Evolutionary conservation across 2,113 vertebrate species (phyloP).

Genomic region (Rhagologus leucostigma): DNA sequence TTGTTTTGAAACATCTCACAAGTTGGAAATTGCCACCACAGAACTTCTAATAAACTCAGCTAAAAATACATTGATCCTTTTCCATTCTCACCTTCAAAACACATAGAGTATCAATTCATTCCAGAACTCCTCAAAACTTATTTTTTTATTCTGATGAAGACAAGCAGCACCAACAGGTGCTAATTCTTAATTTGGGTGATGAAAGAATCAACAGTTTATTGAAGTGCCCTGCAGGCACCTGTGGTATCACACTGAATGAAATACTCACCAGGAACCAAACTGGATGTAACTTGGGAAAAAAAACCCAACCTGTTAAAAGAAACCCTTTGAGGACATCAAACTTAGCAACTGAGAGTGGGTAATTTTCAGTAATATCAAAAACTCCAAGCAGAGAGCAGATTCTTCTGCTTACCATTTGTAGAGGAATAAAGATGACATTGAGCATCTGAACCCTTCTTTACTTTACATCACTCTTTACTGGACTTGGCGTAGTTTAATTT

Average conservation of each 20-base stretch:
- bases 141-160: not conserved
- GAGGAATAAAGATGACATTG: not conserved
- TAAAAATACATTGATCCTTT: not conserved
- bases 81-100: not conserved
- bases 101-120: not conserved
- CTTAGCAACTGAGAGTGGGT: not conserved
- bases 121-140: not conserved
- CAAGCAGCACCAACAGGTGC: not conserved
- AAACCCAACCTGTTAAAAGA: not conserved
- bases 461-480: not conserved
- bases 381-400: not conserved
- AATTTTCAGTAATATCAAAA: not conserved
- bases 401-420: not conserved
- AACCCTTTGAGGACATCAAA: not conserved
- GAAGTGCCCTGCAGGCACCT: not conserved
- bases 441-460: not conserved
- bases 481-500: not conserved
- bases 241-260: not conserved
- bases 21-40: not conserved
- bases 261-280: not conserved
- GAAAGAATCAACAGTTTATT: not conserved
- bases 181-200: not conserved
- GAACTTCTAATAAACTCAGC: not conserved
- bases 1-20: not conserved
- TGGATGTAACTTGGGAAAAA: not conserved